Evolutionary conservation across 2,888 invertebrate species (phyloP).

Genomic region (Dichetophora obliterata): DNA sequence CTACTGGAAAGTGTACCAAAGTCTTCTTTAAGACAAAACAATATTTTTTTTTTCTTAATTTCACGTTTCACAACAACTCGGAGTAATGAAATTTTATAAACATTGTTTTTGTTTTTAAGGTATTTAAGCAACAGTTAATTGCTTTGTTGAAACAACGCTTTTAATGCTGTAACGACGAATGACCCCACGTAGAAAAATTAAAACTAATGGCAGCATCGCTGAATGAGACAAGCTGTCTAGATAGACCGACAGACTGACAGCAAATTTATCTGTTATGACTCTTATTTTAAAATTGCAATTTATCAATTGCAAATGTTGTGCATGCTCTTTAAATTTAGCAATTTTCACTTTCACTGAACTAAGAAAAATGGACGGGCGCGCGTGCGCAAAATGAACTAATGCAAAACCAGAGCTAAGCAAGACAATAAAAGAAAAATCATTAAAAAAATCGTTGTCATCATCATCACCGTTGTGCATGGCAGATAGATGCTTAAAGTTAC

Average conservation of each 20-base stretch:
- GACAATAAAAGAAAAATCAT: neutral
- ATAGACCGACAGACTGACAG: neutral
- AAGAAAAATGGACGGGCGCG: conserved; percentile 16
- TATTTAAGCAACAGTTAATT: neutral
- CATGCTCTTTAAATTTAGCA: conserved; percentile 53
- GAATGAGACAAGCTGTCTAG: neutral
- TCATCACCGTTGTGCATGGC: neutral
- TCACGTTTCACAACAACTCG: too few species aligned
- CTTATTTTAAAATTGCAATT: conserved; percentile 10
- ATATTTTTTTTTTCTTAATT: too few species aligned
- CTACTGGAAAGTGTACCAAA: too few species aligned
- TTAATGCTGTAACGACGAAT: neutral
- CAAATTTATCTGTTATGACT: too few species aligned
- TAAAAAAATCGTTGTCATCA: neutral
- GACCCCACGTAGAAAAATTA: neutral
- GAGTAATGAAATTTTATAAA: too few species aligned
- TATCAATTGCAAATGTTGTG: neutral
- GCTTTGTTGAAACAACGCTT: neutral
- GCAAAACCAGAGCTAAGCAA: neutral
- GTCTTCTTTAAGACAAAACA: neutral
- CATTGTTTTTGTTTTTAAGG: neutral
- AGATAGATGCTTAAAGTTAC: neutral
- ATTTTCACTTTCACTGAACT: conserved; percentile 64
- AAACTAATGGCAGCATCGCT: neutral
- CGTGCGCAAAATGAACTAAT: conserved; percentile 9